phyloP scores from a whole-genome alignment of 1,140 invertebrate genomes.

The Aphis craccivora region DNA sequence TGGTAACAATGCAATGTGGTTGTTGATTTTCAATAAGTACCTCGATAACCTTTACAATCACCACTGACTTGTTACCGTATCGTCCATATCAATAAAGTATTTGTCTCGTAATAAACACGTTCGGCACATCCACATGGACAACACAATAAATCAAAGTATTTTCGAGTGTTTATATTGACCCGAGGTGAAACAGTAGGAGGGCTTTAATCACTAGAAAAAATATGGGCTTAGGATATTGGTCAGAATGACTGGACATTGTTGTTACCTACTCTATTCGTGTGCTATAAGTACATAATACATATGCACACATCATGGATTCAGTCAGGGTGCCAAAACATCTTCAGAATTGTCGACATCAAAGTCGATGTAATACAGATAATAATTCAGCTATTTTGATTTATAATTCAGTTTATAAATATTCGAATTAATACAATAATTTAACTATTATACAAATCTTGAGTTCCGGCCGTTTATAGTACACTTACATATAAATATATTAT shows the following conservation, averaged over 20 bases:
- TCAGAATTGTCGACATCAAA: not conserved
- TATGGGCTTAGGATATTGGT: constrained; percentile 31
- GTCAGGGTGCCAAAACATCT: constrained; percentile 40
- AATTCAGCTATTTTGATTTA: not conserved
- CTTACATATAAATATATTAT: not conserved
- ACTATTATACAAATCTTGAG: not conserved
- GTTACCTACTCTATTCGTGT: not conserved
- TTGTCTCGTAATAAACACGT: constrained; percentile 51
- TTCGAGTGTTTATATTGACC: constrained; percentile 50
- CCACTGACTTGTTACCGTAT: constrained; percentile 8
- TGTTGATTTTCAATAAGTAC: constrained; percentile 49
- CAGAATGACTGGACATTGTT: constrained; percentile 55
- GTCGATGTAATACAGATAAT: not conserved
- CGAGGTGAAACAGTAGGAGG: constrained; percentile 56
- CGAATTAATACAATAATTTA: not conserved
- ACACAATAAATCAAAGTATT: constrained; percentile 46
- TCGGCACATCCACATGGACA: not conserved
- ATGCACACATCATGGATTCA: not conserved
- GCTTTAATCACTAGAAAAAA: constrained; percentile 42
- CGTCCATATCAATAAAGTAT: constrained; percentile 36
- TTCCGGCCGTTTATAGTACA: not conserved
- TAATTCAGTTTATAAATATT: not conserved
- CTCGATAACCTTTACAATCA: constrained; percentile 52
- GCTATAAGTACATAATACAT: no score
- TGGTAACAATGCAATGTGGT: constrained; percentile 23